phyloP scores from a whole-genome alignment of 2,113 vertebrate species.

The Papio anubis region DNA sequence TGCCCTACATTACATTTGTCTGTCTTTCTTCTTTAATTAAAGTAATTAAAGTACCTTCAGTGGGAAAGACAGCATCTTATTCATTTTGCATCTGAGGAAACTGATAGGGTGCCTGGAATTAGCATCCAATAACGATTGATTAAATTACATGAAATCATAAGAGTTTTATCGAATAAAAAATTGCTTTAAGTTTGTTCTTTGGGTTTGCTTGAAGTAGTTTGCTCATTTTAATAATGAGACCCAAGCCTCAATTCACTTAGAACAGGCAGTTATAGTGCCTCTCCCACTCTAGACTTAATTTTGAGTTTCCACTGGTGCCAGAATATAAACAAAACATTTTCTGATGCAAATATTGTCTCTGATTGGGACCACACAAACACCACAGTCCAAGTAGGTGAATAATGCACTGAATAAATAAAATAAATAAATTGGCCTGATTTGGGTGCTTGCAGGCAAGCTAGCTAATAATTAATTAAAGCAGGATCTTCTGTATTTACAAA shows the following conservation, averaged over 20 bases:
- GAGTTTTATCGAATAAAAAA: background rate
- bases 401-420: background rate
- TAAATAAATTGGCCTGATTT: background rate
- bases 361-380: background rate
- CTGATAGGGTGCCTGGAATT: background rate
- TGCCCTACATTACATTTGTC: background rate
- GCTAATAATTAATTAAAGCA: slow-evolving; percentile 10
- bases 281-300: background rate
- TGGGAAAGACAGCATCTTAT: background rate
- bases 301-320: background rate
- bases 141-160: background rate
- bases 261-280: background rate
- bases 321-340: slow-evolving; percentile 23
- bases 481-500: background rate
- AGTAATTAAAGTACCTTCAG: background rate
- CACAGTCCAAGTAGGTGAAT: background rate
- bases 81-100: slow-evolving; percentile 1
- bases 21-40: background rate
- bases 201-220: background rate
- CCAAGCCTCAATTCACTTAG: background rate
- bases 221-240: slow-evolving; percentile 5
- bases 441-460: background rate
- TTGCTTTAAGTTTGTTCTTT: background rate
- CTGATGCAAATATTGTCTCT: background rate
- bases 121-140: background rate